Evolutionary conservation across 1,140 invertebrate species (phyloP).

Genomic region (Aphidius ervi): DNA sequence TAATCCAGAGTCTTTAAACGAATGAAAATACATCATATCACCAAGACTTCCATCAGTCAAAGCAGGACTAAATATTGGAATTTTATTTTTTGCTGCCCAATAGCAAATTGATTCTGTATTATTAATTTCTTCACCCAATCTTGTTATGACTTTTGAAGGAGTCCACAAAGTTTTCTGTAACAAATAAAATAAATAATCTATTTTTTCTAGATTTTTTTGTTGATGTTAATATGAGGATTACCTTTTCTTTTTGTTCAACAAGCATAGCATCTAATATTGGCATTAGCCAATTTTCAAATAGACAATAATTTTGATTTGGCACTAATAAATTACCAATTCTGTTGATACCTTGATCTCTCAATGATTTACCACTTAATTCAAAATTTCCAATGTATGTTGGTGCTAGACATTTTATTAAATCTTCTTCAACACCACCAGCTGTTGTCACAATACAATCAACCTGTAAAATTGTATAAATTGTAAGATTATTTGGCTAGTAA

Average conservation of each 20-base stretch:
- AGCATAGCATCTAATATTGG: slow-evolving; percentile 91
- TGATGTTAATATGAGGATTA: slow-evolving; percentile 30
- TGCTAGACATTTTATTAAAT: slow-evolving; percentile 97
- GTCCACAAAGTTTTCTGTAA: slow-evolving; percentile 75
- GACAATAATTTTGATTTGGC: slow-evolving; percentile 98
- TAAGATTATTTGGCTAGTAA: slow-evolving; percentile 5
- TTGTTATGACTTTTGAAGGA: slow-evolving; percentile 82
- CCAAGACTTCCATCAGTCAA: slow-evolving; percentile 97
- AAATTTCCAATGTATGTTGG: slow-evolving; percentile 93
- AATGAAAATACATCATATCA: slow-evolving; percentile 99
- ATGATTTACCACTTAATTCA: slow-evolving; percentile 69
- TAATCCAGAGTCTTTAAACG: slow-evolving; percentile 86
- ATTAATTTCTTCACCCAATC: slow-evolving; percentile 86
- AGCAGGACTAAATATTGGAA: slow-evolving; percentile 97
- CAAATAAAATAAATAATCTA: slow-evolving; percentile 13
- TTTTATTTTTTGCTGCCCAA: slow-evolving; percentile 96
- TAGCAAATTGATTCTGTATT: slow-evolving; percentile 93
- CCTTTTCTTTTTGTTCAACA: slow-evolving; percentile 76
- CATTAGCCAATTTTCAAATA: slow-evolving; percentile 97
- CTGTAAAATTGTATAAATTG: slow-evolving; percentile 37
- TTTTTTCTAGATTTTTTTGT: slow-evolving; percentile 9
- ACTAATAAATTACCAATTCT: slow-evolving; percentile 96
- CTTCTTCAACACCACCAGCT: slow-evolving; percentile 97
- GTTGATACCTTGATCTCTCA: slow-evolving; percentile 89
- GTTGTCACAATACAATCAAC: slow-evolving; percentile 97